A percentile compares a stretch with the other conserved stretches of the same genome.
Evolutionary conservation across 2,113 vertebrate genomes (phyloP).

Genomic region (Caranx melampygus): DNA sequence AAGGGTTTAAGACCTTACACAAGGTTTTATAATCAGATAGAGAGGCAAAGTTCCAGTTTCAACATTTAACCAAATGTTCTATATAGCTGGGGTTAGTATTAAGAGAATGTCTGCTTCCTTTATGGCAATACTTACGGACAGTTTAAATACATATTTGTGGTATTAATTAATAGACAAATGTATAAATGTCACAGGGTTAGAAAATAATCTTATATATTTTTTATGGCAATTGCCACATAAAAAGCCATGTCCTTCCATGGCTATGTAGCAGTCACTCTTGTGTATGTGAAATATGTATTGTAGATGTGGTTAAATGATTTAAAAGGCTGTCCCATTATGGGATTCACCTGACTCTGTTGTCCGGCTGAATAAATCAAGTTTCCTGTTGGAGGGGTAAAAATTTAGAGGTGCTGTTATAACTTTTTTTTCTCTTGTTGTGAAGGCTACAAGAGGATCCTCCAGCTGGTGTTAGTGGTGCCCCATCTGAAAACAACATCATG

Average conservation of each 20-base stretch:
- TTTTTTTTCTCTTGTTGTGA: neutral
- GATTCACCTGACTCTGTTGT: neutral
- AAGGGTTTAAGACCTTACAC: neutral
- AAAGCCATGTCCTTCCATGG: no score
- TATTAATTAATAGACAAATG: no score
- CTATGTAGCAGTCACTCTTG: neutral
- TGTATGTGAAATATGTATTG: neutral
- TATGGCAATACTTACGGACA: neutral
- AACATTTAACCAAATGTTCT: neutral
- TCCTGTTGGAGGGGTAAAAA: neutral
- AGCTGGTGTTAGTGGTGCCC: conserved; percentile 95
- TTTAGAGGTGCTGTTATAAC: neutral
- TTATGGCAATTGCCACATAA: neutral
- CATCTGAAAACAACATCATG: conserved; percentile 99
- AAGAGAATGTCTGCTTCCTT: neutral
- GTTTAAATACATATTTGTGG: neutral
- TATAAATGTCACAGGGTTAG: neutral
- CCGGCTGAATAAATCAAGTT: neutral
- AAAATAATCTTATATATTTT: neutral
- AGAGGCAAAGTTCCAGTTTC: neutral
- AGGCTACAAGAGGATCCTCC: conserved; percentile 98
- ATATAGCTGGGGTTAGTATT: neutral
- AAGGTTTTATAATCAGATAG: neutral
- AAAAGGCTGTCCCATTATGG: neutral
- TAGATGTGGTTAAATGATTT: neutral